Conservation (phyloP, 1,140 invertebrate species). For the Cataglyphis hispanica region DNA sequence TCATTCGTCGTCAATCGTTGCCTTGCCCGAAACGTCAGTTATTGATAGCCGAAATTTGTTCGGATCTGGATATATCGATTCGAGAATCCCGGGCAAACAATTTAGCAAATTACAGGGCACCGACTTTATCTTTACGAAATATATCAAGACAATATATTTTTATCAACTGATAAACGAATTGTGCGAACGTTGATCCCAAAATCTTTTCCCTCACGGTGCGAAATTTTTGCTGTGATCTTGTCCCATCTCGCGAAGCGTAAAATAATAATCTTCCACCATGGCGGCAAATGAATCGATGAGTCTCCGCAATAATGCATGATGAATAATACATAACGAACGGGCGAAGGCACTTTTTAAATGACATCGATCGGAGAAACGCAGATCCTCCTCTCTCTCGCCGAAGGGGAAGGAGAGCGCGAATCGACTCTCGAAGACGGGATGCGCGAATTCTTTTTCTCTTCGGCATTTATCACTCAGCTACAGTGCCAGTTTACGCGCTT, state of each 20-base stretch:
- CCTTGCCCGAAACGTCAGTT: slow-evolving; percentile 52
- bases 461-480: slow-evolving; percentile 71
- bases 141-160: slow-evolving; percentile 10
- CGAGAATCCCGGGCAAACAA: neutral
- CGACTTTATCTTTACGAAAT: slow-evolving; percentile 8
- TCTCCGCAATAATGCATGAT: slow-evolving; percentile 42
- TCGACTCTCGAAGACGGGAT: slow-evolving; percentile 41
- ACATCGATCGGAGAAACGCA: neutral
- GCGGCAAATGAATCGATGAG: slow-evolving; percentile 44
- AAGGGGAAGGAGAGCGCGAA: slow-evolving; percentile 35
- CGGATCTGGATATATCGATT: slow-evolving; percentile 32
- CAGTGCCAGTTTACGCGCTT: slow-evolving; percentile 74
- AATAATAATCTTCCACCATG: slow-evolving; percentile 48
- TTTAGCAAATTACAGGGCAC: neutral
- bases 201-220: neutral
- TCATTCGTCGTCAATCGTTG: slow-evolving; percentile 53
- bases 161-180: neutral
- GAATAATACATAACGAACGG: slow-evolving; percentile 59
- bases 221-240: slow-evolving; percentile 7
- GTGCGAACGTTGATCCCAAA: neutral
- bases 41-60: slow-evolving; percentile 74
- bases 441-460: slow-evolving; percentile 68
- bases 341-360: slow-evolving; percentile 23
- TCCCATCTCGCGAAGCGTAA: slow-evolving; percentile 14
- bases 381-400: slow-evolving; percentile 1